phyloP scores from a whole-genome alignment of 2,113 vertebrate genomes.

The Rhineura floridana region DNA sequence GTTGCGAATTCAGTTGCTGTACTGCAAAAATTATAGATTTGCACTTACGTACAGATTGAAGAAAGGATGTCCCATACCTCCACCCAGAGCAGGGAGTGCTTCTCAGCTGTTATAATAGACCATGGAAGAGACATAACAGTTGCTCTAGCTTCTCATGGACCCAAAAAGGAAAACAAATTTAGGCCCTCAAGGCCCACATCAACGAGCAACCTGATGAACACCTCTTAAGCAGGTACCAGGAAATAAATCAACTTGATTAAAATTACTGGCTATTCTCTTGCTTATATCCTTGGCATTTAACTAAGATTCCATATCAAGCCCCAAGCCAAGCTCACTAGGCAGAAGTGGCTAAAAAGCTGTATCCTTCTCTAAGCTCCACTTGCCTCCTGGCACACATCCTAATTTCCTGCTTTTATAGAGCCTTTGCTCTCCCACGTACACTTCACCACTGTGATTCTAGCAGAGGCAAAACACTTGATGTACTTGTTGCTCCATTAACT shows the following conservation, averaged over 20 bases:
- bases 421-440: neutral
- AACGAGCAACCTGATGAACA: neutral
- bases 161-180: neutral
- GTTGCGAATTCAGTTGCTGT: accelerated
- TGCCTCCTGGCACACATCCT: neutral
- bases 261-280: neutral
- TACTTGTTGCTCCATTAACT: neutral
- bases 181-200: neutral
- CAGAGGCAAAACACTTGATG: neutral
- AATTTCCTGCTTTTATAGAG: neutral
- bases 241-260: neutral
- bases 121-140: neutral
- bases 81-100: neutral
- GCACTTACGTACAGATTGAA: too few species aligned
- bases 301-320: neutral
- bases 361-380: neutral
- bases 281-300: neutral
- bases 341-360: neutral
- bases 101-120: neutral
- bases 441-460: neutral
- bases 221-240: neutral
- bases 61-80: neutral
- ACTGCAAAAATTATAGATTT: neutral
- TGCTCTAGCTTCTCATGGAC: neutral
- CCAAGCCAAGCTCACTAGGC: neutral